phyloP scores from a whole-genome alignment of 2,888 invertebrate genomes.

The Tromatobia lineatoria region DNA sequence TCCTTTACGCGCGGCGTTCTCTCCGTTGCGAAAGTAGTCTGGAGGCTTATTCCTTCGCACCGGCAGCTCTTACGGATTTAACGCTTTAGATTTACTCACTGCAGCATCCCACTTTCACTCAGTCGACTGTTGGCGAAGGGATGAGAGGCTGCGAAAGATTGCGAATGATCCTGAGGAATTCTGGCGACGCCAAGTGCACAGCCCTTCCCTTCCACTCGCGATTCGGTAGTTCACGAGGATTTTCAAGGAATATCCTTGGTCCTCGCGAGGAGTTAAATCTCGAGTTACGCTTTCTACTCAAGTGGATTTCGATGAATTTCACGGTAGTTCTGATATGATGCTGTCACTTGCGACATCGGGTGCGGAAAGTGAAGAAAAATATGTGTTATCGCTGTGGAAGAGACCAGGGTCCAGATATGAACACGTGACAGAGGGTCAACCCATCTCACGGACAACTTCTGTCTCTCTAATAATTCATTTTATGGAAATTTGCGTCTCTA shows the following conservation, averaged over 20 bases:
- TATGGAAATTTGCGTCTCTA: conserved; percentile 77
- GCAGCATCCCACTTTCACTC: conserved; percentile 59
- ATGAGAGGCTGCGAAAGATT: conserved; percentile 28
- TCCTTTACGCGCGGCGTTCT: conserved; percentile 83
- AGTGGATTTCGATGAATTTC: conserved; percentile 50
- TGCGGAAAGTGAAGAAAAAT: conserved; percentile 50
- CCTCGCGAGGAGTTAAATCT: conserved; percentile 4
- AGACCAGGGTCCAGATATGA: background rate
- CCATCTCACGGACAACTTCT: conserved; percentile 64
- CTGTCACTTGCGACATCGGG: conserved; percentile 14
- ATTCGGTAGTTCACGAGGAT: conserved; percentile 10
- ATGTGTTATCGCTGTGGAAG: conserved; percentile 48
- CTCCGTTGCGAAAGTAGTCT: conserved; percentile 46
- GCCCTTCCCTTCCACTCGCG: background rate
- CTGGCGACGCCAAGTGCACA: conserved; percentile 26
- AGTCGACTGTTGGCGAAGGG: conserved; percentile 7
- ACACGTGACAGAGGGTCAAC: conserved; percentile 34
- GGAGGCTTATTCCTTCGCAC: conserved; percentile 53
- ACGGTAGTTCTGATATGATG: background rate
- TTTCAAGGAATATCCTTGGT: conserved; percentile 48
- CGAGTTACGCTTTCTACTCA: conserved; percentile 51
- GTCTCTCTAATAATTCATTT: conserved; percentile 81
- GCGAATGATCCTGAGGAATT: conserved; percentile 35
- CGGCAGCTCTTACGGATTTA: conserved; percentile 66
- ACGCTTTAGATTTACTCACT: conserved; percentile 50